phyloP scores from a whole-genome alignment of 2,888 invertebrate species.

The Noctua janthe region DNA sequence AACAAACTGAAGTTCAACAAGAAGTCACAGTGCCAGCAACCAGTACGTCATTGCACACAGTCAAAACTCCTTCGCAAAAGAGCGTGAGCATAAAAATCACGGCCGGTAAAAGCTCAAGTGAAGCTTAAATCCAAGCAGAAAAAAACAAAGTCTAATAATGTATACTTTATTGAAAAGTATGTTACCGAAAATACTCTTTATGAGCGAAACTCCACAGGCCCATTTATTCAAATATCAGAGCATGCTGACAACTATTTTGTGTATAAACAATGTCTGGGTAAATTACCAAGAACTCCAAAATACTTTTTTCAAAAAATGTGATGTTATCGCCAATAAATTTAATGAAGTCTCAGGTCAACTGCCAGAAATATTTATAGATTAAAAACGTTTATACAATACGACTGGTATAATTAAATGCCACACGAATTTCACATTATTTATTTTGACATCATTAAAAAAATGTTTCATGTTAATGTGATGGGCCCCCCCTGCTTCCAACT shows the following conservation, averaged over 20 bases:
- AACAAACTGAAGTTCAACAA: constrained; percentile 21
- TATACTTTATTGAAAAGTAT: constrained; percentile 30
- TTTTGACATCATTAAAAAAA: background rate
- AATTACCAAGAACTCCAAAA: constrained; percentile 32
- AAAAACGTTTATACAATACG: background rate
- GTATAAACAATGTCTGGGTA: constrained; percentile 40
- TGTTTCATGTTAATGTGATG: too few relatives aligned
- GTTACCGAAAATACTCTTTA: constrained; percentile 38
- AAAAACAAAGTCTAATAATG: constrained; percentile 36
- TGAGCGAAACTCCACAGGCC: constrained; percentile 37
- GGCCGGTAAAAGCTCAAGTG: constrained; percentile 8
- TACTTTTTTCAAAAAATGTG: constrained; percentile 30
- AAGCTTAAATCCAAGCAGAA: constrained; percentile 6
- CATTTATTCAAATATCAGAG: constrained; percentile 36
- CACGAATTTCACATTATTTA: background rate
- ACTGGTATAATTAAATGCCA: constrained; percentile 12
- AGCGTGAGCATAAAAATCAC: background rate
- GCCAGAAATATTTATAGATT: background rate
- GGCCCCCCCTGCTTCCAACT: too few relatives aligned
- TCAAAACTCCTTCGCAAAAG: constrained; percentile 30
- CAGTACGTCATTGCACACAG: constrained; percentile 10
- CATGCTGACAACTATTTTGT: constrained; percentile 37
- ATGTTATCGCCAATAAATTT: constrained; percentile 19
- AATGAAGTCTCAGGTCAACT: background rate
- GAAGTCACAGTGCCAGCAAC: background rate